Conservation (phyloP, 1,140 invertebrate genomes). For the Ceratosolen solmsi region DNA sequence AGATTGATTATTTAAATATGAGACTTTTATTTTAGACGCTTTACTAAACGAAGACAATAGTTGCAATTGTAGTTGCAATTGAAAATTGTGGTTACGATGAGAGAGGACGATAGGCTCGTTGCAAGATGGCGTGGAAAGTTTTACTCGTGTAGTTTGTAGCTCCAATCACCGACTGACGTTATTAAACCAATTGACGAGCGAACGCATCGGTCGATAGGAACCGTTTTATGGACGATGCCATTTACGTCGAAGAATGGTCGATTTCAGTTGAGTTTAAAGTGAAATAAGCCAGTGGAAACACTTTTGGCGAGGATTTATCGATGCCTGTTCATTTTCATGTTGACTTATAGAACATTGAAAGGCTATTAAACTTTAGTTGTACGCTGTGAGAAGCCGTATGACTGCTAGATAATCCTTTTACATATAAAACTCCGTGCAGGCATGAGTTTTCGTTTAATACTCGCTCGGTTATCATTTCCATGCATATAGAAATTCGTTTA, state of each 20-base stretch:
- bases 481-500: no score
- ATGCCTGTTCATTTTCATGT: neutral
- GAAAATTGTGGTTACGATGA: neutral
- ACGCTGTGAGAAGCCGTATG: neutral
- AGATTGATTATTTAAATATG: constrained; percentile 23
- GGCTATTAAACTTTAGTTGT: neutral
- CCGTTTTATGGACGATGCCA: neutral
- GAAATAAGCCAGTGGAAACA: neutral
- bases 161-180: neutral
- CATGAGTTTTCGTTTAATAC: neutral
- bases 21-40: constrained; percentile 16
- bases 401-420: neutral
- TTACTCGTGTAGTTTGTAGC: neutral
- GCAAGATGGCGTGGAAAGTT: neutral
- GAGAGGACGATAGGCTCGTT: neutral
- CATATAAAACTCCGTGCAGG: neutral
- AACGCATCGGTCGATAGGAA: neutral
- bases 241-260: neutral
- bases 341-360: constrained; percentile 10
- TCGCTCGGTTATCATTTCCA: no score
- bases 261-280: neutral
- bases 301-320: neutral
- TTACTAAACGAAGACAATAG: neutral
- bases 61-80: neutral
- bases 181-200: neutral